Evolutionary conservation across 2,888 invertebrate genomes (phyloP).

Genomic region (Brenthis daphne): DNA sequence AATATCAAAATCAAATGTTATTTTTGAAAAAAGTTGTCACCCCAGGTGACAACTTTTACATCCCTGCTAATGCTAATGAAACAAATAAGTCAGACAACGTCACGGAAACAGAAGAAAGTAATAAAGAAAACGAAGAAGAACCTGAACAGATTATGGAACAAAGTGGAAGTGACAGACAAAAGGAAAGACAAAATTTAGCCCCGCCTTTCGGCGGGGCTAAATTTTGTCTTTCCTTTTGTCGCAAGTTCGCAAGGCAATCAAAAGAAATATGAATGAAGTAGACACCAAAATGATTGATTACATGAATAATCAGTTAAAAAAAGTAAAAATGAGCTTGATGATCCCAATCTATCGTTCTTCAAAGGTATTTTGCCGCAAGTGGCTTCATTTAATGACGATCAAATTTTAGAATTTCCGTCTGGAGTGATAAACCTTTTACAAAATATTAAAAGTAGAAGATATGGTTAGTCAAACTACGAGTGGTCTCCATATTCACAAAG

Average conservation of each 20-base stretch:
- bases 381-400: slow-evolving; percentile 39
- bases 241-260: too few species aligned
- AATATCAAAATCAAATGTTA: neutral
- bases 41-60: neutral
- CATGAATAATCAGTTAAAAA: too few species aligned
- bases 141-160: neutral
- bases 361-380: slow-evolving; percentile 40
- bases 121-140: neutral
- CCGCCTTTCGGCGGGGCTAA: too few species aligned
- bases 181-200: neutral
- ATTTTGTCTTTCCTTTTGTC: too few species aligned
- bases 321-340: neutral
- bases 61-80: neutral
- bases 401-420: slow-evolving; percentile 42
- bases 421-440: slow-evolving; percentile 42
- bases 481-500: slow-evolving; percentile 2
- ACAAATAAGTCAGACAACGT: too few species aligned
- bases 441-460: slow-evolving; percentile 41
- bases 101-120: too few species aligned
- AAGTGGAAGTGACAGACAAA: neutral
- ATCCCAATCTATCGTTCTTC: slow-evolving; percentile 16
- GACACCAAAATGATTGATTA: neutral
- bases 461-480: slow-evolving; percentile 26
- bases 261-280: neutral
- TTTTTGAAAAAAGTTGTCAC: neutral